Percentiles rank a stretch among this genome's conserved stretches.
Evolutionary conservation across 1,140 invertebrate genomes (phyloP).

Genomic region (Aphelinus certus): DNA sequence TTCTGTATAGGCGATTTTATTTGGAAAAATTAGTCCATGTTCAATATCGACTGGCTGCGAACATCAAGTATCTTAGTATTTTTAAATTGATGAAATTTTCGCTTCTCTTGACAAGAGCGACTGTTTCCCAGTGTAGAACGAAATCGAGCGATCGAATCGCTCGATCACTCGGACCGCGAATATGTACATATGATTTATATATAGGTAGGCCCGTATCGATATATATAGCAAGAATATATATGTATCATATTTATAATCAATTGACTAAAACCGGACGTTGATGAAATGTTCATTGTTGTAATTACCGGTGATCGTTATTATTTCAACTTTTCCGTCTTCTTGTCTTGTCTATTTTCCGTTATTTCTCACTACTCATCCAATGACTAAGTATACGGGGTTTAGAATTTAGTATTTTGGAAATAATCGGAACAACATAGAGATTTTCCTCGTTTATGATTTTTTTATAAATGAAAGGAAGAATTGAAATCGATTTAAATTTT

Average conservation of each 20-base stretch:
- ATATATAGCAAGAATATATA: constrained; percentile 6
- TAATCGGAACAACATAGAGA: neutral
- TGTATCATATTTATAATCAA: constrained; percentile 20
- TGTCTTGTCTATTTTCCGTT: neutral
- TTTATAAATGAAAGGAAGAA: too few relatives aligned
- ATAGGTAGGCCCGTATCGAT: constrained; percentile 11
- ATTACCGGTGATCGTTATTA: constrained; percentile 31
- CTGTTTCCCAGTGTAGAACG: neutral
- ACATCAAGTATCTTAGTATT: constrained; percentile 29
- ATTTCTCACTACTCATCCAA: neutral
- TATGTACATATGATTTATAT: constrained; percentile 36
- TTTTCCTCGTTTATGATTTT: constrained; percentile 17
- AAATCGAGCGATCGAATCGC: constrained; percentile 26
- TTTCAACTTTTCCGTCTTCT: constrained; percentile 1
- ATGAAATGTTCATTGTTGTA: constrained; percentile 33
- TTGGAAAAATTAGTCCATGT: constrained; percentile 13
- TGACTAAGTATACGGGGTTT: constrained; percentile 1
- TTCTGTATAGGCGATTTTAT: constrained; percentile 27
- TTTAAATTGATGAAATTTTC: constrained; percentile 6
- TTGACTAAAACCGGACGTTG: neutral
- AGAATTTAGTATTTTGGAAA: neutral
- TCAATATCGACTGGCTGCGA: constrained; percentile 7
- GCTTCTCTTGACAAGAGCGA: neutral
- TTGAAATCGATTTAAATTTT: too few relatives aligned
- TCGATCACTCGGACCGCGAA: neutral